Conservation (phyloP, 2,113 vertebrate genomes). For the Gobio gobio region DNA sequence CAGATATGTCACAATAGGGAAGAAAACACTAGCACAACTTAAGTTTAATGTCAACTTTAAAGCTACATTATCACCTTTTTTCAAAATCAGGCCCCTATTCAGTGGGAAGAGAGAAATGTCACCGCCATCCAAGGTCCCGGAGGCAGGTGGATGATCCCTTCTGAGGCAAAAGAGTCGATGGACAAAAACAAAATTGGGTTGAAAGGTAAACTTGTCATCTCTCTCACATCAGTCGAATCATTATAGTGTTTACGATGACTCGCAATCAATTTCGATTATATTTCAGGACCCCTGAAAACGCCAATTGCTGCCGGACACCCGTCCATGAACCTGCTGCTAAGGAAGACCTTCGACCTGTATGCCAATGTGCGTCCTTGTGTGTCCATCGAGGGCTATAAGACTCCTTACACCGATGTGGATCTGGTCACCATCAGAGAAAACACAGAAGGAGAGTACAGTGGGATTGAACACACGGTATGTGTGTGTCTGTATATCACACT, state of each 20-base stretch:
- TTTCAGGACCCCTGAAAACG: slow-evolving; percentile 90
- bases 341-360: slow-evolving; percentile 94
- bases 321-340: slow-evolving; percentile 94
- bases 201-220: slow-evolving; percentile 81
- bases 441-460: slow-evolving; percentile 89
- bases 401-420: slow-evolving; percentile 87
- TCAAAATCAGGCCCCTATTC: slow-evolving; percentile 83
- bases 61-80: not conserved
- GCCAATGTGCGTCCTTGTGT: slow-evolving; percentile 93
- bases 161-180: slow-evolving; percentile 96
- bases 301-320: slow-evolving; percentile 95
- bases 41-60: no score
- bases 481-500: not conserved
- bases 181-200: slow-evolving; percentile 94
- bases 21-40: no score
- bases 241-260: not conserved
- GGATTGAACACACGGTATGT: slow-evolving; percentile 92
- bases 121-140: slow-evolving; percentile 89
- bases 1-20: no score
- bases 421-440: slow-evolving; percentile 91
- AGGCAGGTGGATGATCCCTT: slow-evolving; percentile 93
- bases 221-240: not conserved
- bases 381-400: slow-evolving; percentile 96
- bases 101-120: slow-evolving; percentile 93
- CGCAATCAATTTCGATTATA: not conserved